phyloP scores from a whole-genome alignment of 2,113 vertebrate species.

The Castor canadensis region DNA sequence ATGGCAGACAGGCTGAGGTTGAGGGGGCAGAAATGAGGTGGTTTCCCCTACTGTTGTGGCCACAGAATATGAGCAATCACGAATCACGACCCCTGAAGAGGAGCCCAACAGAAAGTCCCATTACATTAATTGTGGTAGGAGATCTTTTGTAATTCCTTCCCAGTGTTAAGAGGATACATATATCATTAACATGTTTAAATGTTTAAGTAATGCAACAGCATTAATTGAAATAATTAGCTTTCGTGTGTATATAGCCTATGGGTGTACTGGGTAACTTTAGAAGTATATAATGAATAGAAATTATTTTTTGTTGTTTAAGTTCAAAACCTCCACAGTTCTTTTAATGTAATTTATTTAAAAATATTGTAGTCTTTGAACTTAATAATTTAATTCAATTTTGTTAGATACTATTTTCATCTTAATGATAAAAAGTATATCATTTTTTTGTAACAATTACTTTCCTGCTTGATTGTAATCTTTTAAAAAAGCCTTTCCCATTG shows the following conservation, averaged over 20 bases:
- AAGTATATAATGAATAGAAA: conserved; percentile 70
- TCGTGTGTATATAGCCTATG: conserved; percentile 64
- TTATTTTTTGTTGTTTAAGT: conserved; percentile 75
- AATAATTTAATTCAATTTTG: conserved; percentile 37
- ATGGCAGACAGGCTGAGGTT: neutral
- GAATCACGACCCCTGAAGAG: neutral
- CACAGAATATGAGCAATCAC: neutral
- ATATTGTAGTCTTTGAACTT: conserved; percentile 67
- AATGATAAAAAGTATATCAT: conserved; percentile 35
- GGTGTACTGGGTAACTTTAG: conserved; percentile 65
- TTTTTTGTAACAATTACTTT: conserved; percentile 32
- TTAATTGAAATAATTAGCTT: conserved; percentile 71
- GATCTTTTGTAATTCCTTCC: conserved; percentile 21
- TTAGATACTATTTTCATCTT: conserved; percentile 58
- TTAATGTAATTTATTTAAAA: conserved; percentile 72
- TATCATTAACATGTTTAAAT: conserved; percentile 55
- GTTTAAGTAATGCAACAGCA: conserved; percentile 39
- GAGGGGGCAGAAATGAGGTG: neutral
- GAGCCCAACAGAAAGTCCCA: conserved; percentile 41
- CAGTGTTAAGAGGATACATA: conserved; percentile 6
- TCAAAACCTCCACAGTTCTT: conserved; percentile 70
- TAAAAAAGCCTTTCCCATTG: neutral
- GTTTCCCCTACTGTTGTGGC: neutral
- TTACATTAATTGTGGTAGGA: conserved; percentile 31
- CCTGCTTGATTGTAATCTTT: neutral